phyloP scores from a whole-genome alignment of 2,888 invertebrate genomes.

The Zele albiditarsus region DNA sequence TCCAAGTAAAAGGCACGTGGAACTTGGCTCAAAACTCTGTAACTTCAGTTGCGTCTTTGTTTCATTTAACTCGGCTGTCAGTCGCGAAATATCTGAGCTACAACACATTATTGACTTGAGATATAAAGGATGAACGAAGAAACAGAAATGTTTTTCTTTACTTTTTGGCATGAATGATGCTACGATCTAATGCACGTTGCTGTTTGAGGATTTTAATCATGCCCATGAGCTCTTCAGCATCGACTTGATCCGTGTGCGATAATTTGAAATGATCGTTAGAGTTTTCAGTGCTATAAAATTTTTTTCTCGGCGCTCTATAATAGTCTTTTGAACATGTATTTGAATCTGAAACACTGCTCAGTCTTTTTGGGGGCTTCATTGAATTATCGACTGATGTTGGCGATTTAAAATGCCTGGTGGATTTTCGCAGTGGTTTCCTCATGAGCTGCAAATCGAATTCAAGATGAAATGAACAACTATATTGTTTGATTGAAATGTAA shows the following conservation, averaged over 20 bases:
- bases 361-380: not conserved
- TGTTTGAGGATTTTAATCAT: conserved; percentile 21
- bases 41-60: conserved; percentile 31
- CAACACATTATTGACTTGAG: not conserved
- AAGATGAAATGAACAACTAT: not conserved
- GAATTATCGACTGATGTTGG: not conserved
- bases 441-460: not conserved
- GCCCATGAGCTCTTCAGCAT: conserved; percentile 25
- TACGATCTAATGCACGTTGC: conserved; percentile 9
- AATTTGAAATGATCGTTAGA: conserved; percentile 2
- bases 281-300: not conserved
- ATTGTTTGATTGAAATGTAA: not conserved
- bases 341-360: conserved; percentile 19
- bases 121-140: not conserved
- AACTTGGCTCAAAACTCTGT: not conserved
- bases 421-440: conserved; percentile 9
- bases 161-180: conserved; percentile 20
- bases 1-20: not conserved
- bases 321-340: conserved; percentile 14
- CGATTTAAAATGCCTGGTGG: not conserved
- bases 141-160: not conserved
- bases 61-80: conserved; percentile 42
- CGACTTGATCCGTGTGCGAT: not conserved
- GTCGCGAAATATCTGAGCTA: conserved; percentile 44
- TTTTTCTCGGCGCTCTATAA: not conserved